Base-by-base conservation (phyloP, 2,113 vertebrate genomes). In the Eretmodus cyanostictus region DNA sequence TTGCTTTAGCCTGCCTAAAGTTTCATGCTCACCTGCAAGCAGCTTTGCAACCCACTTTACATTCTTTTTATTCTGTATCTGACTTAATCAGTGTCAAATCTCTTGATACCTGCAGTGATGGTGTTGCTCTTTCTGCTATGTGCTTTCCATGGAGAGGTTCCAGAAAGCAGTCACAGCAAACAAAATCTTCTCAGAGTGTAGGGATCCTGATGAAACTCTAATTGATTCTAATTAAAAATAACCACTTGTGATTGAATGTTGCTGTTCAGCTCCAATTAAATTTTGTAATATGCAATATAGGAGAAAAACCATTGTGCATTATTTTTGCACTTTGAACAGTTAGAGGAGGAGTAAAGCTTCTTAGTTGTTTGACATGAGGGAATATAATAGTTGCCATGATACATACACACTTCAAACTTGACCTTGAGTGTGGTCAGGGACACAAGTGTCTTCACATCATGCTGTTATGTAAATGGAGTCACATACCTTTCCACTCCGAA, bases 401-500 rank as follows among this genome's bases (percentile, higher is more conserved):
- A 63, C 86, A 88, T 29, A 34, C 66, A 27, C 49, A 45, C 55
- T 61, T 34, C 76, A 79, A 61, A 85, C 38, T 10, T 73, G 87
- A 87, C 92, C 89, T 94, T 91, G 85, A 91, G 19, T 53, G 10
- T 9, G 3, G 45, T 87, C 78, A 14, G 51, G 79, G 82, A 87
- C 86, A 51, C 47, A 40, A 55, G 42, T 80, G 78, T 93, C 76
- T 87, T 92, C 81, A 71, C 83, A 82, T 83, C 59, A n/a, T 49
- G 42, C 83, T 29, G 36, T 63, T 34, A 63, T 11, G 59, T 27
- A 76, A 87, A 92, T 66, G 42, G 68, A 55, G 71, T 86, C 87
- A 54, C 89, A 93, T 91, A 81, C 0, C 22, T 84, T 29, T 79
- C 86, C 76, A 24, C 47, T 16, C 47, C 78, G 14, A 87, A 76